Evolutionary conservation across 2,888 invertebrate species (phyloP).

Genomic region (Troilus luridus): DNA sequence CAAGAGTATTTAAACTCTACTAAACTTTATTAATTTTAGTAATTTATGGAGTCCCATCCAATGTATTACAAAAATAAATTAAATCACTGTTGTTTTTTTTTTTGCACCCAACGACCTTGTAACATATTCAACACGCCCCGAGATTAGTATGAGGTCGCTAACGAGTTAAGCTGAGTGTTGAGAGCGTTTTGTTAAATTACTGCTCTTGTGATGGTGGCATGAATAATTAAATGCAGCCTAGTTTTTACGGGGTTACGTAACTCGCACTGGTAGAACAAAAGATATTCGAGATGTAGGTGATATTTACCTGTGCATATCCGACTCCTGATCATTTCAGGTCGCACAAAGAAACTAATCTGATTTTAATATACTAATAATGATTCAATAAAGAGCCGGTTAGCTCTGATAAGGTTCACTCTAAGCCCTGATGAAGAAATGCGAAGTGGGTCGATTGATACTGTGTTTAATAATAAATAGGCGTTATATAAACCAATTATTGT

Average conservation of each 20-base stretch:
- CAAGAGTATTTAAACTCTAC: too few species aligned
- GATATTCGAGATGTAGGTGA: neutral
- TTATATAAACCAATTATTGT: too few species aligned
- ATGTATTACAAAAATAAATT: neutral
- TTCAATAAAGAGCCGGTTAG: too few species aligned
- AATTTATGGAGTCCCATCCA: too few species aligned
- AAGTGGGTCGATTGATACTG: too few species aligned
- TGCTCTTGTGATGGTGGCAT: constrained; percentile 30
- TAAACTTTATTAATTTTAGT: too few species aligned
- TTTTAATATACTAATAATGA: too few species aligned
- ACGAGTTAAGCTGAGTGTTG: neutral
- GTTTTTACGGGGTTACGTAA: constrained; percentile 34
- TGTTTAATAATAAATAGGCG: too few species aligned
- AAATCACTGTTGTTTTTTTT: neutral
- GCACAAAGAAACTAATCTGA: too few species aligned
- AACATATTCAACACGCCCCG: neutral
- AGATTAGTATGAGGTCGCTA: constrained; percentile 8
- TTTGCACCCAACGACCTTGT: neutral
- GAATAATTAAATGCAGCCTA: constrained; percentile 42
- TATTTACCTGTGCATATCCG: neutral
- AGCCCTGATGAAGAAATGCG: too few species aligned
- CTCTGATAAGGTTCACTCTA: too few species aligned
- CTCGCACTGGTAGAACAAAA: neutral
- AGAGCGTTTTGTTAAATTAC: constrained; percentile 35
- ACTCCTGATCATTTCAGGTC: neutral